Conservation (phyloP, 2,113 vertebrate species). For the Oenanthe oenanthe region DNA sequence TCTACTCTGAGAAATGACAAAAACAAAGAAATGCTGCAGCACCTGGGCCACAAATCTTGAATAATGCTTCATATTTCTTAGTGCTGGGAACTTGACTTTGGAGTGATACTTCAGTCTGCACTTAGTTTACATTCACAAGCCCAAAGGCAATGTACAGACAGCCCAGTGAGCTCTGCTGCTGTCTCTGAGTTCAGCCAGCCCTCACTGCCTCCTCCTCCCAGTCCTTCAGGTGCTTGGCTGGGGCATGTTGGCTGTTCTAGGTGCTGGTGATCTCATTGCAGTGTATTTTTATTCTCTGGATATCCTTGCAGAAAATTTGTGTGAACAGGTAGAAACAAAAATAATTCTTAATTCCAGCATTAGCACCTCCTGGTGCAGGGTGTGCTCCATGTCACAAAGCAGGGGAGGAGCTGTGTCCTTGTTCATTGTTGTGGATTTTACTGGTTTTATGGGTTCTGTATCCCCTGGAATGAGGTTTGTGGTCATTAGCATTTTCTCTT, state of each 20-base stretch:
- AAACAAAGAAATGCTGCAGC: neutral
- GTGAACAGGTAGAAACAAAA: neutral
- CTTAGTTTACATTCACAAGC: neutral
- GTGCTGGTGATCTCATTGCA: neutral
- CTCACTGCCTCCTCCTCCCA: neutral
- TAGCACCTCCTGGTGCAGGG: neutral
- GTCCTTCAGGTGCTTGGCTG: neutral
- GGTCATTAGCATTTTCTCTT: neutral
- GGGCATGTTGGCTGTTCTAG: neutral
- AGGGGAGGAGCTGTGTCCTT: neutral
- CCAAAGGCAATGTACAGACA: neutral
- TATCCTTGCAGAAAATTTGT: neutral
- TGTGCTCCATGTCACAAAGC: neutral
- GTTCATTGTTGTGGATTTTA: neutral
- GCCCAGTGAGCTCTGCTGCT: neutral
- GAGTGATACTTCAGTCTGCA: neutral
- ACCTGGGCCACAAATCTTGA: neutral
- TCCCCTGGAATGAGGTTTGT: neutral
- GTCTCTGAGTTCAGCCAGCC: neutral
- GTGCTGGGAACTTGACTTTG: neutral
- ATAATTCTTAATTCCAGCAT: neutral
- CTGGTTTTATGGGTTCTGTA: neutral
- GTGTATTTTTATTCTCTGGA: neutral
- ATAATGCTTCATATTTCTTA: neutral
- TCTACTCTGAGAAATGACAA: neutral